These are phyloP conservation scores for Capricornis sumatraensis DNA, from an alignment of 2,113 vertebrate genomes.

Conservation along the genomic window DNA sequence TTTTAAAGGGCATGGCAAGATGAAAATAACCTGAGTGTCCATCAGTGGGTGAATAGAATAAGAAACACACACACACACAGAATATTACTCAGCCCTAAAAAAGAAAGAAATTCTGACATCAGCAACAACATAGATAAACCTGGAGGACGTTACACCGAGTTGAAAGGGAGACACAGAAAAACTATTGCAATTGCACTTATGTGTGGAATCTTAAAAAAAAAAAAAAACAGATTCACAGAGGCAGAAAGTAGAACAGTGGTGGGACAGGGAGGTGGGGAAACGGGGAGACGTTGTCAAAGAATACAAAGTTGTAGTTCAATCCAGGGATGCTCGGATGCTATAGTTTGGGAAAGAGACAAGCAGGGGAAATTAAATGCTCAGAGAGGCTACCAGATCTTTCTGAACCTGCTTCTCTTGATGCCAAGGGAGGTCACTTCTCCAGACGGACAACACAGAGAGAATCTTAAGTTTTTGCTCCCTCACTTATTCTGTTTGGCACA, in stretches of 20 bases:
- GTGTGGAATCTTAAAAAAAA: neutral
- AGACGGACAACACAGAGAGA: neutral
- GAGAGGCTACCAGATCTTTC: neutral
- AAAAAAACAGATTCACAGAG: neutral
- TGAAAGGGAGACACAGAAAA: neutral
- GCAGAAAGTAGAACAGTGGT: neutral
- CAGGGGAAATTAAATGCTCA: neutral
- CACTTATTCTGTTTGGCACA: neutral
- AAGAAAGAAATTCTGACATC: neutral
- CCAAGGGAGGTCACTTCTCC: neutral
- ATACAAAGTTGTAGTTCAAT: neutral
- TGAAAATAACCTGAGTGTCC: neutral
- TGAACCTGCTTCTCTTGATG: neutral
- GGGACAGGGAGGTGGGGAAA: neutral
- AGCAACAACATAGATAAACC: neutral
- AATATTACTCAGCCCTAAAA: neutral
- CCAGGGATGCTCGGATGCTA: fast-evolving
- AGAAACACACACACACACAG: neutral
- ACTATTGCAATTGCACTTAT: neutral
- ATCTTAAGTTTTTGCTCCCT: neutral
- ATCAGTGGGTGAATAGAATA: neutral
- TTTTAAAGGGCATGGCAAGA: neutral
- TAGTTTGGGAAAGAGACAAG: neutral
- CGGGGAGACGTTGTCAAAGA: fast-evolving
- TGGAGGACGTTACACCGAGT: neutral